Evolutionary conservation across 2,113 vertebrate species (phyloP).

Genomic region (Aptenodytes patagonicus): DNA sequence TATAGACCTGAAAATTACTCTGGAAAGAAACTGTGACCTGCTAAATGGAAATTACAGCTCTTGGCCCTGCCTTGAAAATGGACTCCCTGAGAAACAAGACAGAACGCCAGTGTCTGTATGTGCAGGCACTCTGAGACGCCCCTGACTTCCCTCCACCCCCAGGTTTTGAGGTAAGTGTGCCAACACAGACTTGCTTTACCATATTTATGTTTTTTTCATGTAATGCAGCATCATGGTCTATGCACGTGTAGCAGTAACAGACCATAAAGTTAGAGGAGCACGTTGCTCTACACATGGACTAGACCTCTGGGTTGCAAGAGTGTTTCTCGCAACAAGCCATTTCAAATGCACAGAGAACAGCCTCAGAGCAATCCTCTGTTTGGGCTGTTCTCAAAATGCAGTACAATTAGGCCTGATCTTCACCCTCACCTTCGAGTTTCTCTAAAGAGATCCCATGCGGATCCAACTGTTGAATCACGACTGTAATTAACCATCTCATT

Average conservation of each 20-base stretch:
- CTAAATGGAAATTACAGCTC: constrained; percentile 15
- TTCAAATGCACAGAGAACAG: not conserved
- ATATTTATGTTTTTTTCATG: not conserved
- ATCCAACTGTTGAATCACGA: not conserved
- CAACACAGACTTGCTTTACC: not conserved
- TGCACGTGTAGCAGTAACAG: not conserved
- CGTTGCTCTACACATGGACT: not conserved
- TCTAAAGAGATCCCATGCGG: not conserved
- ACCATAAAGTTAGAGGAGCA: not conserved
- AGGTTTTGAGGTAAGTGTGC: not conserved
- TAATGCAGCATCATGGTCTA: not conserved
- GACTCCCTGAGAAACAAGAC: not conserved
- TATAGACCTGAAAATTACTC: not conserved
- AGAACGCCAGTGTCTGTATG: not conserved
- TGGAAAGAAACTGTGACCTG: not conserved
- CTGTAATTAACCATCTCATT: not conserved
- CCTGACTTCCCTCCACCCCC: not conserved
- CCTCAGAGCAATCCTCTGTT: not conserved
- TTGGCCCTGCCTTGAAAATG: not conserved
- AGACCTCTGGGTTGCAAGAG: not conserved
- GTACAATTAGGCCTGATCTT: not conserved
- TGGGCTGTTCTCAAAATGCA: not conserved
- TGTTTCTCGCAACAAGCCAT: not conserved
- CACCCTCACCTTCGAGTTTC: not conserved
- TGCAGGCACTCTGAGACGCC: not conserved